phyloP scores from a whole-genome alignment of 2,797 vertebrate genomes.

The Moxostoma hubbsi region DNA sequence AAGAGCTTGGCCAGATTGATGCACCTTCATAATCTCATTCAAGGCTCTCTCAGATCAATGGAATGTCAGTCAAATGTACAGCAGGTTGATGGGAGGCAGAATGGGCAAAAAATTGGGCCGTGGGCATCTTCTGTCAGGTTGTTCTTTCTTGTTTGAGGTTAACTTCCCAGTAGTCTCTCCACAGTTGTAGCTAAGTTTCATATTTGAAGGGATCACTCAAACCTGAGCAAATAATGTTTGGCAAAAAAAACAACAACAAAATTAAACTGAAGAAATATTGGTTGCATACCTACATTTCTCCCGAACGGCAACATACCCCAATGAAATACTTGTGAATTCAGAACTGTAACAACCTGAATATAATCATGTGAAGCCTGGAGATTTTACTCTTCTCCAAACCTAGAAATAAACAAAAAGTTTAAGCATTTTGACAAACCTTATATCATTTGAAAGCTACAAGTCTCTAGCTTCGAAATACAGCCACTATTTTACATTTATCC shows the following conservation, averaged over 20 bases:
- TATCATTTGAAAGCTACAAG: too few species aligned
- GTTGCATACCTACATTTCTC: neutral
- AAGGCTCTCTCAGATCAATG: constrained; percentile 69
- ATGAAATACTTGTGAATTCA: too few species aligned
- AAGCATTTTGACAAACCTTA: too few species aligned
- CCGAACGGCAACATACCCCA: neutral
- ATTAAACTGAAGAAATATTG: neutral
- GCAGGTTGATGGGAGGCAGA: constrained; percentile 51
- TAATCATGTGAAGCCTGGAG: neutral
- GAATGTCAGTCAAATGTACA: constrained; percentile 66
- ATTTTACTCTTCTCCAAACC: constrained; percentile 1
- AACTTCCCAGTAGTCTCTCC: constrained; percentile 53
- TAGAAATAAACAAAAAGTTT: neutral
- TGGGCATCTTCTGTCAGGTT: constrained; percentile 52
- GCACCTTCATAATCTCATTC: constrained; percentile 53
- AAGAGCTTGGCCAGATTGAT: constrained; percentile 66
- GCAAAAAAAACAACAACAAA: neutral
- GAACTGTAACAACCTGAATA: too few species aligned
- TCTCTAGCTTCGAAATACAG: too few species aligned
- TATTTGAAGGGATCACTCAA: neutral
- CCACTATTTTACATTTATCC: too few species aligned
- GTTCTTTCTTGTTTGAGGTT: constrained; percentile 63
- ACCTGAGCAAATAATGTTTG: neutral
- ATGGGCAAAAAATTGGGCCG: constrained; percentile 61
- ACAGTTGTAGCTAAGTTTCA: neutral